Conservation (phyloP, 2,797 vertebrate species). For the Antrozous pallidus region DNA sequence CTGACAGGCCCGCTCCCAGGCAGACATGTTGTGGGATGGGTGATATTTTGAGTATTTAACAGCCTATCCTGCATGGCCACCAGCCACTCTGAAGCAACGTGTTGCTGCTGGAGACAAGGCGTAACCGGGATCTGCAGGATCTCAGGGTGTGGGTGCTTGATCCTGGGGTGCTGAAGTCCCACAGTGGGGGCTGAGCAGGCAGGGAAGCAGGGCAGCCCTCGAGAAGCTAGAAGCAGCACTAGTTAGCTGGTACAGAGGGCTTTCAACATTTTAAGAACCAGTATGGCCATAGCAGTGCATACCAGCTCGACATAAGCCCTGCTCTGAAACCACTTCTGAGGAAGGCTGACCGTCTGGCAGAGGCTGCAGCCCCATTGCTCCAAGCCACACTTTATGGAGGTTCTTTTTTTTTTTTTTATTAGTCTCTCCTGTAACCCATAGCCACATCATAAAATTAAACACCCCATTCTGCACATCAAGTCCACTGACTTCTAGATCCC, state of each 20-base stretch:
- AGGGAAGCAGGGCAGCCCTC: too few relatives aligned
- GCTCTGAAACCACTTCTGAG: slow-evolving; percentile 38
- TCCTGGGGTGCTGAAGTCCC: neutral
- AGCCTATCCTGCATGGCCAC: neutral
- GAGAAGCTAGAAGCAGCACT: neutral
- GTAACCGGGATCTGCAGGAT: neutral
- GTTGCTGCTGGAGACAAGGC: neutral
- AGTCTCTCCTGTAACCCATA: slow-evolving; percentile 63
- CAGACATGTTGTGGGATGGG: neutral
- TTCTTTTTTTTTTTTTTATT: slow-evolving; percentile 59
- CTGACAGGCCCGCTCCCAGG: neutral
- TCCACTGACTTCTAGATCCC: slow-evolving; percentile 51
- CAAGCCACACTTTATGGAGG: slow-evolving; percentile 65
- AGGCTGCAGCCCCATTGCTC: neutral
- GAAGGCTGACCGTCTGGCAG: slow-evolving; percentile 41
- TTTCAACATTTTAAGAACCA: neutral
- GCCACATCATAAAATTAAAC: slow-evolving; percentile 73
- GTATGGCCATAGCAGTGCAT: neutral
- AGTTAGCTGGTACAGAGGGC: neutral
- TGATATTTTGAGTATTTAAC: neutral
- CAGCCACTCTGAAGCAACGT: neutral
- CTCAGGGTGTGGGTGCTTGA: neutral
- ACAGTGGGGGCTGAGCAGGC: neutral
- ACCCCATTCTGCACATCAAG: slow-evolving; percentile 65
- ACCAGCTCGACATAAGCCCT: neutral